These are phyloP conservation scores for Tauraco erythrolophus DNA, from an alignment of 2,113 vertebrate species.

Conservation along the genomic window DNA sequence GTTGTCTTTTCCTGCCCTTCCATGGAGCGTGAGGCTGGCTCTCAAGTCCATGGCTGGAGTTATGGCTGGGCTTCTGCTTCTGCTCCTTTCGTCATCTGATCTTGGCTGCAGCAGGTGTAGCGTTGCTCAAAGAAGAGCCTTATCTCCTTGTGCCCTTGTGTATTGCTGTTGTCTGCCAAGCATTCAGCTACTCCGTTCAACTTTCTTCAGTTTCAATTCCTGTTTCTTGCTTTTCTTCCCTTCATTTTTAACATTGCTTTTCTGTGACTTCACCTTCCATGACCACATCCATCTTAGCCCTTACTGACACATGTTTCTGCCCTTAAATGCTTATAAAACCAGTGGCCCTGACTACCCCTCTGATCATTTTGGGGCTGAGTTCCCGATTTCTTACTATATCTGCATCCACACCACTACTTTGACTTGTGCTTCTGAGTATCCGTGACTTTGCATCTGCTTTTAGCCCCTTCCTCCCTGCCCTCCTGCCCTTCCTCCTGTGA, in stretches of 20 bases:
- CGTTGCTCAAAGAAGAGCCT: not conserved
- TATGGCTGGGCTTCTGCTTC: not conserved
- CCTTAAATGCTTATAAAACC: not conserved
- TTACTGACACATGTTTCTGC: not conserved
- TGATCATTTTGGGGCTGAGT: not conserved
- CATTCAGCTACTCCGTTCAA: not conserved
- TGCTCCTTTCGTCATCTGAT: not conserved
- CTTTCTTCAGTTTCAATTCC: not conserved
- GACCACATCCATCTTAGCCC: not conserved
- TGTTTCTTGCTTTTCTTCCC: not conserved
- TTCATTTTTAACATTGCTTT: not conserved
- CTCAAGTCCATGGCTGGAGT: not conserved
- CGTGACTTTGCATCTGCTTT: not conserved
- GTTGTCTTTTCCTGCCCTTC: not conserved
- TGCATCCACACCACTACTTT: not conserved
- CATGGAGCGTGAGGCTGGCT: accelerated
- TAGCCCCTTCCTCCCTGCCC: not conserved
- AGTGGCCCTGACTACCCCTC: not conserved
- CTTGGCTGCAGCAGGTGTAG: not conserved
- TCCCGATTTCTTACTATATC: not conserved
- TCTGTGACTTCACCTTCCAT: not conserved
- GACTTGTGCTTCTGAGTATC: accelerated
- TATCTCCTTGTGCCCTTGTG: not conserved
- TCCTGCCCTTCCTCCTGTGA: not conserved
- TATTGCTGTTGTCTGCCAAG: not conserved